Evolutionary conservation across 2,888 invertebrate genomes (phyloP).

Genomic region (Melanchra persicariae): DNA sequence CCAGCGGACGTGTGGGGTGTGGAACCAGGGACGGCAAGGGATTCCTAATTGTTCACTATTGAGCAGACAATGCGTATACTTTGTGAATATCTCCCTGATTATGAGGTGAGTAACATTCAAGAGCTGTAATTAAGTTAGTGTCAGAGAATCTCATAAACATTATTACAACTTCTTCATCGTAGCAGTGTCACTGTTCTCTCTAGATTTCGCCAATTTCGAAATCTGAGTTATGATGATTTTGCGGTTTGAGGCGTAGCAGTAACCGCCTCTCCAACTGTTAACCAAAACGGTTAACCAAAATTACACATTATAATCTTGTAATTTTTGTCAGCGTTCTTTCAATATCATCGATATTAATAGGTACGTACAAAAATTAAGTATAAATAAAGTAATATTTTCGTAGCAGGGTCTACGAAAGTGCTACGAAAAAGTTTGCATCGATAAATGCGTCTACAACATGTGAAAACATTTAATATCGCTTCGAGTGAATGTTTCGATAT

Average conservation of each 20-base stretch:
- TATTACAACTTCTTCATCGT: conserved; percentile 1
- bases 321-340: too few species aligned
- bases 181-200: not conserved
- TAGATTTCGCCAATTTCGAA: not conserved
- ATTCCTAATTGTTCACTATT: conserved; percentile 76
- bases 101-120: conserved; percentile 47
- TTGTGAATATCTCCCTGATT: conserved; percentile 67
- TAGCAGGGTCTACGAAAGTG: conserved; percentile 20
- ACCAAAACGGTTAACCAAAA: too few species aligned
- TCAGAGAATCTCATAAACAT: conserved; percentile 13
- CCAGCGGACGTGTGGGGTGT: conserved; percentile 68
- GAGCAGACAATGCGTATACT: conserved; percentile 70
- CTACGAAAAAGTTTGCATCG: conserved; percentile 20
- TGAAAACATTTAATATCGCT: conserved; percentile 44
- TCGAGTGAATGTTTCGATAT: conserved; percentile 23
- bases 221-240: not conserved
- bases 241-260: not conserved
- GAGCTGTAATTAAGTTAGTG: conserved; percentile 25
- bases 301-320: too few species aligned
- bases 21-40: conserved; percentile 66
- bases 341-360: too few species aligned
- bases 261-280: too few species aligned
- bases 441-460: conserved; percentile 13
- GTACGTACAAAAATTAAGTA: too few species aligned
- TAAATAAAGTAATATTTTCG: too few species aligned